phyloP scores from a whole-genome alignment of 2,113 vertebrate genomes.

The Silurus asotus region DNA sequence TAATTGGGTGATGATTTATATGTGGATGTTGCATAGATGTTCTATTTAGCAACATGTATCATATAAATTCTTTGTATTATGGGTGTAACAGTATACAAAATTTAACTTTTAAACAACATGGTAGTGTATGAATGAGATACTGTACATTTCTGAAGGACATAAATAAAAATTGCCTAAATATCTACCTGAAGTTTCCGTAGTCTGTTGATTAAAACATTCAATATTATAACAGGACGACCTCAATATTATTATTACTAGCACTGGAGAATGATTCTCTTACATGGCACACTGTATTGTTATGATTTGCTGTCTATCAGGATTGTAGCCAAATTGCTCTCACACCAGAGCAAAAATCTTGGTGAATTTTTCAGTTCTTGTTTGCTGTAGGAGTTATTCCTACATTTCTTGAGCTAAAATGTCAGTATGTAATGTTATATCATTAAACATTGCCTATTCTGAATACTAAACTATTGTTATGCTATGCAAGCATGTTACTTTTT shows the following conservation, averaged over 20 bases:
- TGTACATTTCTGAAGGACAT: neutral
- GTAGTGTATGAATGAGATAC: neutral
- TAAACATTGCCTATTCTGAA: too few species aligned
- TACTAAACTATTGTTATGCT: too few species aligned
- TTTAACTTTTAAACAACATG: neutral
- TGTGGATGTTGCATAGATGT: neutral
- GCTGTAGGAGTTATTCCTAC: neutral
- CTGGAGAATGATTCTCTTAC: neutral
- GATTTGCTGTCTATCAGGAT: neutral
- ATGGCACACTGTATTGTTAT: neutral
- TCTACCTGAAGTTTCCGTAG: neutral
- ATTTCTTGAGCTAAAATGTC: neutral
- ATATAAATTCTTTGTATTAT: too few species aligned
- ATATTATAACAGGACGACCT: neutral
- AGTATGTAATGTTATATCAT: neutral
- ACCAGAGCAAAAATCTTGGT: neutral
- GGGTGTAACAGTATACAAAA: neutral
- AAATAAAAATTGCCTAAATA: neutral
- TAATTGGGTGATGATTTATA: neutral
- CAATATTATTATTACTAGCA: neutral
- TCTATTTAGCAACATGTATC: neutral
- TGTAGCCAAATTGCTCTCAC: neutral
- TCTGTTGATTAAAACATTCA: neutral
- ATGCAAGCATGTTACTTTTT: too few species aligned
- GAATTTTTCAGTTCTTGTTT: neutral